phyloP scores from a whole-genome alignment of 2,888 invertebrate genomes.

The Caenorhabditis afra region DNA sequence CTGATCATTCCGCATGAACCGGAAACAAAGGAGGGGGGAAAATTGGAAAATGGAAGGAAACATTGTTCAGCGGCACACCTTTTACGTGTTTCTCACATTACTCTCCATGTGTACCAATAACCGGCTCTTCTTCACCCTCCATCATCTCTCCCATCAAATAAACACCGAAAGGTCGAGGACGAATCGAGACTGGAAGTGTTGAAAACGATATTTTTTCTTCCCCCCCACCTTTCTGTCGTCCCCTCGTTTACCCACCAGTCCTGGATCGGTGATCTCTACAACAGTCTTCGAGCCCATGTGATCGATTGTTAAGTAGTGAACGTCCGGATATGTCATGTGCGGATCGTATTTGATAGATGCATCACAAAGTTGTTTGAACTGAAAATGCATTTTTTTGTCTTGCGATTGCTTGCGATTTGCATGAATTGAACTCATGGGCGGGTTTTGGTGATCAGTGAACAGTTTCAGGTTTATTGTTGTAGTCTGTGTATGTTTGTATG shows the following conservation, averaged over 20 bases:
- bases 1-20: slow-evolving; percentile 43
- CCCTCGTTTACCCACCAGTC: slow-evolving; percentile 58
- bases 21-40: too few relatives aligned
- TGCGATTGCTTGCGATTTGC: slow-evolving; percentile 22
- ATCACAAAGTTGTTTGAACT: slow-evolving; percentile 67
- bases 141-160: slow-evolving; percentile 29
- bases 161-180: slow-evolving; percentile 15
- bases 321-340: slow-evolving; percentile 67
- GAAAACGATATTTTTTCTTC: slow-evolving; percentile 36
- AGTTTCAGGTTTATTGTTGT: slow-evolving; percentile 32
- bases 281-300: slow-evolving; percentile 49
- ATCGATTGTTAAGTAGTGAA: slow-evolving; percentile 62
- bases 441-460: slow-evolving; percentile 48
- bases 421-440: slow-evolving; percentile 47
- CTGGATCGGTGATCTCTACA: slow-evolving; percentile 66
- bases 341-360: slow-evolving; percentile 62
- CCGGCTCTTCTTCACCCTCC: slow-evolving; percentile 29
- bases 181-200: background rate
- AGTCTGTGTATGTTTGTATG: slow-evolving; percentile 1
- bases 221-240: background rate
- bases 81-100: slow-evolving; percentile 52
- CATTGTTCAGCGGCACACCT: slow-evolving; percentile 32
- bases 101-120: slow-evolving; percentile 23
- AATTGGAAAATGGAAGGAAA: too few relatives aligned
- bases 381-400: too few relatives aligned